Evolutionary conservation across 2,888 invertebrate genomes (phyloP).

Genomic region (Caenorhabditis becei): DNA sequence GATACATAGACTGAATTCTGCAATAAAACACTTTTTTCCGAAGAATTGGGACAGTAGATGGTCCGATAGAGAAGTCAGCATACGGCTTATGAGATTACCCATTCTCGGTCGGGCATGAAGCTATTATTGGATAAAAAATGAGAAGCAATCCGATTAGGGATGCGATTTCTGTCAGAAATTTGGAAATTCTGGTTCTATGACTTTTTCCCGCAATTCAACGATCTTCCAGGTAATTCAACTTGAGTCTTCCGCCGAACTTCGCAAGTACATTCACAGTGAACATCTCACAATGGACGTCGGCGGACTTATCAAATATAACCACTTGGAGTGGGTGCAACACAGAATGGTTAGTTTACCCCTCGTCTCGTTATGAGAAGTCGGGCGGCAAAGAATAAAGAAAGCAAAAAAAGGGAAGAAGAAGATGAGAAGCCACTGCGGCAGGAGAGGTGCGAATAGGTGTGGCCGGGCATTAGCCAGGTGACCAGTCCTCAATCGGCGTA

Average conservation of each 20-base stretch:
- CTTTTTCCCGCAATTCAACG: not conserved
- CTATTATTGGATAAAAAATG: constrained; percentile 6
- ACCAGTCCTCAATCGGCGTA: constrained; percentile 58
- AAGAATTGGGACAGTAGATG: constrained; percentile 19
- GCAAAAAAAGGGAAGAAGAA: constrained; percentile 20
- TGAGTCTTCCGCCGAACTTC: constrained; percentile 90
- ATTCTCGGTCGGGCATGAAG: not conserved
- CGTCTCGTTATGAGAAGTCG: constrained; percentile 32
- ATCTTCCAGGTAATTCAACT: constrained; percentile 87
- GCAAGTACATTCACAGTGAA: constrained; percentile 89
- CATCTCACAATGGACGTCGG: constrained; percentile 90
- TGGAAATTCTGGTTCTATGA: too few relatives aligned
- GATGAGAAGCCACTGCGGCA: constrained; percentile 39
- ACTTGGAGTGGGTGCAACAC: constrained; percentile 97
- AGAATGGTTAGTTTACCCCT: constrained; percentile 87
- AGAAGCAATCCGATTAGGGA: not conserved
- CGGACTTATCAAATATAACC: constrained; percentile 91
- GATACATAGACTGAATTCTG: not conserved
- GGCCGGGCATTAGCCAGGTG: constrained; percentile 45
- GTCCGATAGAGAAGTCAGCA: constrained; percentile 3
- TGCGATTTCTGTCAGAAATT: not conserved
- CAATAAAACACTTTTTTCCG: constrained; percentile 10
- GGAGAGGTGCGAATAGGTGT: constrained; percentile 59
- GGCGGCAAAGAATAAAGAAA: constrained; percentile 32
- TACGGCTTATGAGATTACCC: not conserved